Evolutionary conservation across 2,797 vertebrate species (phyloP), one percentile per base, ranked within the genome.

Genomic region (Antrozous pallidus): DNA sequence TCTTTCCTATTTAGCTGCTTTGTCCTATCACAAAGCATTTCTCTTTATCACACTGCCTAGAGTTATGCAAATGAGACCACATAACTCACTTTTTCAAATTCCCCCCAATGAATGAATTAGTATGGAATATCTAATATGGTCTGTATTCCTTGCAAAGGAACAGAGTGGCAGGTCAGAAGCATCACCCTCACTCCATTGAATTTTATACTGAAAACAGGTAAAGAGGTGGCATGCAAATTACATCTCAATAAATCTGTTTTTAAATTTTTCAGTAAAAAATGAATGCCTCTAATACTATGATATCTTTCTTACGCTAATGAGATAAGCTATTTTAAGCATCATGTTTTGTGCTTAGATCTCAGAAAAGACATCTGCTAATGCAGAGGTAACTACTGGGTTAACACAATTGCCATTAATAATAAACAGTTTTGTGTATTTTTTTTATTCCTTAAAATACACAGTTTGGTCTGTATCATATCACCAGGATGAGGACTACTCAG

Each of bases 21-120:
- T 82, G 38, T 78, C 26, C 26, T 58, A 78, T 56, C 13, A 56
- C 38, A 54, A 83, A 87, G 22, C 70, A 83, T 73, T 79, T 63
- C 10, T 31, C 67, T 91, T 93, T 67, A 91, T 84, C 67, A 77
- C 5, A 49, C 24, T 80, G 47, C 47, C 63, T 88, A 51, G 20
- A 95, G 84, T 80, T 87, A 93, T 80, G 45, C 61, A 93, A 58
- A 91, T 73, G 24, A 81, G 36, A 91, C 38, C 83, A 71, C 17
- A 82, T 63, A 71, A 77, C 5, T 38, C 31, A 49, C 65, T 81
- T 80, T 91, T 87, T 91, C 47, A 86, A 91, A 70, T 67, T 45
- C 74, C 31, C 26, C 45, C 31, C 65, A 71, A 2, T 65, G 45
- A 93, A 47, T 11, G 49, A 28, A 77, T 54, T 78, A 36, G 33